A percentile compares a stretch with the other conserved stretches of the same genome.
phyloP scores from a whole-genome alignment of 2,888 invertebrate genomes.

The Formica aserva region DNA sequence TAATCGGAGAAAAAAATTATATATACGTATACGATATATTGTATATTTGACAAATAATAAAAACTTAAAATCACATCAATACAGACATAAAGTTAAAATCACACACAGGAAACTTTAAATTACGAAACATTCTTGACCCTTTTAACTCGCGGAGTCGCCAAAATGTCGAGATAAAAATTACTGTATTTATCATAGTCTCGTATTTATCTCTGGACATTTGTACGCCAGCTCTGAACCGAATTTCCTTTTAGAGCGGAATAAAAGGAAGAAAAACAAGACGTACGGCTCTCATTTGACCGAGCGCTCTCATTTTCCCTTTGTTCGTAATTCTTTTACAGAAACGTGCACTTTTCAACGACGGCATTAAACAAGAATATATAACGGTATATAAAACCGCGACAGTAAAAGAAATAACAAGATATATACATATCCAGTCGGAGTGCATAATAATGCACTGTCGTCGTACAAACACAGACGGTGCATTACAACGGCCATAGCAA shows the following conservation, averaged over 20 bases:
- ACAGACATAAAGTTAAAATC: background rate
- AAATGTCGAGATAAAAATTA: background rate
- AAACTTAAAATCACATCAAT: background rate
- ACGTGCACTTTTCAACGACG: conserved; percentile 41
- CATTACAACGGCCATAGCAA: conserved; percentile 23
- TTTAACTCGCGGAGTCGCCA: background rate
- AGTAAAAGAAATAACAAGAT: conserved; percentile 5
- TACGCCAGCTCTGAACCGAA: conserved; percentile 34
- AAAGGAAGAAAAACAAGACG: conserved; percentile 42
- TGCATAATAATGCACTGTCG: conserved; percentile 34
- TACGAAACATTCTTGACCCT: background rate
- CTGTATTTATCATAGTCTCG: conserved; percentile 21
- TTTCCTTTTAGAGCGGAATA: conserved; percentile 32
- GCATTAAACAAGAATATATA: conserved; percentile 28
- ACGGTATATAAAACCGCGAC: conserved; percentile 17
- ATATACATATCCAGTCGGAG: conserved; percentile 2
- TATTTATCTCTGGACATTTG: conserved; percentile 19
- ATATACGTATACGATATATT: background rate
- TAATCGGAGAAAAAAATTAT: background rate
- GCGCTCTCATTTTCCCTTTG: conserved; percentile 60
- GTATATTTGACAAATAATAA: background rate
- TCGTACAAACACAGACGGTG: conserved; percentile 22
- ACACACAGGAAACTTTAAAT: conserved; percentile 1
- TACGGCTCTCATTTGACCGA: conserved; percentile 44
- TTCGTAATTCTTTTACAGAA: conserved; percentile 48